Evolutionary conservation across 1,140 invertebrate species (phyloP).

Genomic region (Contarinia nasturtii): DNA sequence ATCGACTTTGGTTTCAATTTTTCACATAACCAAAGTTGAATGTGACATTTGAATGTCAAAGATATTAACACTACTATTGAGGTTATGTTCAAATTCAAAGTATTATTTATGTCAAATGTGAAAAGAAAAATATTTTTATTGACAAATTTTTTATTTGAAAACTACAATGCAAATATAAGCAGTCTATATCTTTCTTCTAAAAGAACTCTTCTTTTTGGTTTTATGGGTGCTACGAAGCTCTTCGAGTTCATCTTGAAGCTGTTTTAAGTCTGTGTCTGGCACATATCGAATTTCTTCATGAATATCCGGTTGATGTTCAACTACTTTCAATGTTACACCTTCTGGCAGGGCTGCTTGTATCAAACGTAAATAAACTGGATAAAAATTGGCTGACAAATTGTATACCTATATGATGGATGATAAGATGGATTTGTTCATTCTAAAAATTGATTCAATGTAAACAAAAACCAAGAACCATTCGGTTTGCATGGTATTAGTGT

Average conservation of each 20-base stretch:
- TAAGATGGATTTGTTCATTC: not conserved
- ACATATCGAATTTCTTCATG: conserved; percentile 48
- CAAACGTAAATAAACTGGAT: conserved; percentile 44
- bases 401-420: conserved; percentile 24
- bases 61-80: no score
- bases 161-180: no score
- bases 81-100: not conserved
- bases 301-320: conserved; percentile 33
- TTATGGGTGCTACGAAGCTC: conserved; percentile 31
- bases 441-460: no score
- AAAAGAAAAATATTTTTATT: no score
- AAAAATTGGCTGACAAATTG: conserved; percentile 32
- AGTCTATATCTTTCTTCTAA: conserved; percentile 1
- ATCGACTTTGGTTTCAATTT: no score
- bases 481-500: not conserved
- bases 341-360: conserved; percentile 50
- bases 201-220: conserved; percentile 34
- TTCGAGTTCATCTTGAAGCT: conserved; percentile 46
- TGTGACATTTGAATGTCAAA: no score
- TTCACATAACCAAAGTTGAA: no score
- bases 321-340: conserved; percentile 47
- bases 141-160: no score
- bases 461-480: no score
- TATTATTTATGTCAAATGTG: no score
- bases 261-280: conserved; percentile 54